A percentile compares a stretch with the other conserved stretches of the same genome.
Evolutionary conservation across 2,113 vertebrate genomes (phyloP).

Genomic region (Corythaixoides concolor): DNA sequence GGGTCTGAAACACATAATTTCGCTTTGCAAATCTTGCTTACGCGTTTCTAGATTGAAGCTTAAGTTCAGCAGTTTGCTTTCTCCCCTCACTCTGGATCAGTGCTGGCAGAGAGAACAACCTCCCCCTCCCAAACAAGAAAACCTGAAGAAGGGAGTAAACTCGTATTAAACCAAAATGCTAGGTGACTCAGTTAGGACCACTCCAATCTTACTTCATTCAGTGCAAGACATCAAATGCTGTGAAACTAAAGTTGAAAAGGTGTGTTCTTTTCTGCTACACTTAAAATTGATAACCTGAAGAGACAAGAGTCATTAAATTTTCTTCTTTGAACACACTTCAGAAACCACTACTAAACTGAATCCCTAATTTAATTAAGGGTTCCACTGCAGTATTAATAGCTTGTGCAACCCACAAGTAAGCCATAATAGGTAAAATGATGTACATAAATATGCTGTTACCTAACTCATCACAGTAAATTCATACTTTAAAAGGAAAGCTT

Average conservation of each 20-base stretch:
- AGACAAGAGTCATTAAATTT: neutral
- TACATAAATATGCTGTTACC: constrained; percentile 23
- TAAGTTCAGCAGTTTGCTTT: neutral
- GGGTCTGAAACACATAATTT: rapidly evolving
- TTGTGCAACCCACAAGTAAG: neutral
- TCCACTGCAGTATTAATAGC: neutral
- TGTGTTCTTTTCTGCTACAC: neutral
- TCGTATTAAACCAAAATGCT: neutral
- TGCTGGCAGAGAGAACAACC: neutral
- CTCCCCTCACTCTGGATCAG: neutral
- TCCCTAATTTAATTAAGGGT: neutral
- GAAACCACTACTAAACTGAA: neutral
- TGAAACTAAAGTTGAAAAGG: neutral
- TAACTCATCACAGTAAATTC: neutral
- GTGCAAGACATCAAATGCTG: neutral
- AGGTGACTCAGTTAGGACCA: neutral
- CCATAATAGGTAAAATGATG: constrained; percentile 44
- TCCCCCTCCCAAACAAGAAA: neutral
- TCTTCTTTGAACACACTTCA: neutral
- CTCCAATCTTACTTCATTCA: neutral
- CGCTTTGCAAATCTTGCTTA: neutral
- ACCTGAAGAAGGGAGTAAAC: neutral
- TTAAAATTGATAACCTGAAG: neutral
- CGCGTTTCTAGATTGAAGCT: neutral
- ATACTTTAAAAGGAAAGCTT: constrained; percentile 60